These are phyloP conservation scores for Stictonetta naevosa DNA, from an alignment of 2,113 vertebrate species.

Conservation along the genomic window DNA sequence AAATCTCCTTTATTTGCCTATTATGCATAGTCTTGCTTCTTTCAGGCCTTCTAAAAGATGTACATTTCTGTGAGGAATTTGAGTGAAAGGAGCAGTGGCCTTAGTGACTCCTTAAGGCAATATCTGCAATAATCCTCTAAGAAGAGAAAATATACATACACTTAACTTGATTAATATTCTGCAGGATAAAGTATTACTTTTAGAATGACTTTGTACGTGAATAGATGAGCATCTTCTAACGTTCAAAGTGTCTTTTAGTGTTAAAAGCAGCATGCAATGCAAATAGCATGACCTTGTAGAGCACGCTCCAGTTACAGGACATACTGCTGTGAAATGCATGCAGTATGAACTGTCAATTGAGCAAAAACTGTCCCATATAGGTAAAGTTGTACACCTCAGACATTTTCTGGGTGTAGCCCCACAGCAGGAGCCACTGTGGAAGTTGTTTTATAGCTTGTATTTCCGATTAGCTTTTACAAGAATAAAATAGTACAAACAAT, in stretches of 20 bases:
- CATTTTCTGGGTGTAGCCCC: not conserved
- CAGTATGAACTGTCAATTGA: not conserved
- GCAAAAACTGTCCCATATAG: not conserved
- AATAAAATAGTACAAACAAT: not conserved
- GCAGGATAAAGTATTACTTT: not conserved
- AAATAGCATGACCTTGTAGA: not conserved
- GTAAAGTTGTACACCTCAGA: not conserved
- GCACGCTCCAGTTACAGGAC: not conserved
- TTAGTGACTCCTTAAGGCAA: constrained; percentile 29
- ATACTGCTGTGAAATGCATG: not conserved
- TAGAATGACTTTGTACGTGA: not conserved
- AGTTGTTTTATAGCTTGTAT: not conserved
- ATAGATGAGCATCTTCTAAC: not conserved
- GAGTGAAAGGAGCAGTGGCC: not conserved
- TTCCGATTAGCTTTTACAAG: not conserved
- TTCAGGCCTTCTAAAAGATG: not conserved
- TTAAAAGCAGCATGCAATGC: not conserved
- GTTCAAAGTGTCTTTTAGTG: not conserved
- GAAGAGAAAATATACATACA: not conserved
- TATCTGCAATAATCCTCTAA: not conserved
- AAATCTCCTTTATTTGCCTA: not conserved
- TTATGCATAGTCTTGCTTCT: not conserved
- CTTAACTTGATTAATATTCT: constrained; percentile 7
- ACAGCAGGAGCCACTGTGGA: not conserved
- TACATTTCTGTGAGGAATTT: not conserved